A percentile compares a stretch with the other conserved stretches of the same genome.
Conservation (phyloP, 1,140 invertebrate species). For the Hycleus phaleratus region DNA sequence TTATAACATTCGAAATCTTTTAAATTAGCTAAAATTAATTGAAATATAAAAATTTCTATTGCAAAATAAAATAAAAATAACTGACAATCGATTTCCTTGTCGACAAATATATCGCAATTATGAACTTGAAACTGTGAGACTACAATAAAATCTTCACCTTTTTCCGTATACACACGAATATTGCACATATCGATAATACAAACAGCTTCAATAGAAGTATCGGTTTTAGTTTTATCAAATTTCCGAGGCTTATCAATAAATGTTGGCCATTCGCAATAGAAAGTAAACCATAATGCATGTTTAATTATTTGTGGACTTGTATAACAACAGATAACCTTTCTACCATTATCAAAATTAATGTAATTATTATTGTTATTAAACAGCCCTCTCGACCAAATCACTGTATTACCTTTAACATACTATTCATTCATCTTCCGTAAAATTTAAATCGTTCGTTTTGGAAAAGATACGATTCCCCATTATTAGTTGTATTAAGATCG, state of each 20-base stretch:
- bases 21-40: conserved; percentile 11
- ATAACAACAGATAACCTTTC: conserved; percentile 60
- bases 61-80: not conserved
- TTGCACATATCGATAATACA: conserved; percentile 70
- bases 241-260: conserved; percentile 28
- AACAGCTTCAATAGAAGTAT: conserved; percentile 47
- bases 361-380: conserved; percentile 32
- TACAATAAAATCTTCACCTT: conserved; percentile 74
- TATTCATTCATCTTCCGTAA: conserved; percentile 70
- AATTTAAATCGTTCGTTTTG: not conserved
- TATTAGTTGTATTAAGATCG: not conserved
- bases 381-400: conserved; percentile 68
- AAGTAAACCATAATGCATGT: conserved; percentile 75
- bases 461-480: too few relatives aligned
- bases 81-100: conserved; percentile 48
- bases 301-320: conserved; percentile 72
- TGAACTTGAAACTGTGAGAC: conserved; percentile 79
- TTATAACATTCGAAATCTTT: conserved; percentile 38
- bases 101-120: conserved; percentile 68
- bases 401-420: conserved; percentile 76
- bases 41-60: not conserved
- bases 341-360: conserved; percentile 40
- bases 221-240: not conserved
- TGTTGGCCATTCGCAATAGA: conserved; percentile 51
- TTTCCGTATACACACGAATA: conserved; percentile 68